These are phyloP conservation scores for Schizopygopsis malacanthus DNA, from an alignment of 2,797 vertebrate genomes.

Conservation along the genomic window DNA sequence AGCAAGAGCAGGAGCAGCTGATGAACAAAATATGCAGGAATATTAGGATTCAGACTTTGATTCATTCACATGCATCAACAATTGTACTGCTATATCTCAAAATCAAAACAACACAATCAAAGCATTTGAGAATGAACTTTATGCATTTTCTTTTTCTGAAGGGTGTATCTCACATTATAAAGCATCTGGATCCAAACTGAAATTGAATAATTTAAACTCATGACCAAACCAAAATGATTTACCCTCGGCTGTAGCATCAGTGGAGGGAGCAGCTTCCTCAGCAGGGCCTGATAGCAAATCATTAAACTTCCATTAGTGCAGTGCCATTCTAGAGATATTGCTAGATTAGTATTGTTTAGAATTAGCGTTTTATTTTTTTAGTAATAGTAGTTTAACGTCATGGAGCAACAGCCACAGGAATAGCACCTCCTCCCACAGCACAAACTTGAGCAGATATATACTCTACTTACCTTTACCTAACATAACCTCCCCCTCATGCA, in stretches of 20 bases:
- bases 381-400: constrained; percentile 64
- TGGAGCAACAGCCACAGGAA: constrained; percentile 49
- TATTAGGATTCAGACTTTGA: background rate
- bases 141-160: background rate
- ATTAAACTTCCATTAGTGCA: constrained; percentile 37
- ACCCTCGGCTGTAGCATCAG: constrained; percentile 47
- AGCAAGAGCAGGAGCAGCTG: constrained; percentile 70
- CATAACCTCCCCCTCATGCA: background rate
- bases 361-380: background rate
- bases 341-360: background rate
- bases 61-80: background rate
- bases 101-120: background rate
- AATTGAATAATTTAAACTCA: constrained; percentile 3
- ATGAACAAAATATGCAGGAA: constrained; percentile 52
- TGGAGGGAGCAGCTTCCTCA: constrained; percentile 26
- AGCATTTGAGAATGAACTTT: background rate
- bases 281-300: constrained; percentile 39
- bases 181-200: constrained; percentile 4
- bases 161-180: background rate
- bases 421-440: constrained; percentile 10
- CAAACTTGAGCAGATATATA: constrained; percentile 8
- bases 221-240: constrained; percentile 12
- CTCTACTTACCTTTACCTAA: background rate
- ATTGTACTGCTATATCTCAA: background rate
- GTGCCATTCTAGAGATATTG: background rate